Evolutionary conservation across 2,113 vertebrate species (phyloP), one percentile per base, ranked within the genome.

Genomic region (Triplophysa siluroides): DNA sequence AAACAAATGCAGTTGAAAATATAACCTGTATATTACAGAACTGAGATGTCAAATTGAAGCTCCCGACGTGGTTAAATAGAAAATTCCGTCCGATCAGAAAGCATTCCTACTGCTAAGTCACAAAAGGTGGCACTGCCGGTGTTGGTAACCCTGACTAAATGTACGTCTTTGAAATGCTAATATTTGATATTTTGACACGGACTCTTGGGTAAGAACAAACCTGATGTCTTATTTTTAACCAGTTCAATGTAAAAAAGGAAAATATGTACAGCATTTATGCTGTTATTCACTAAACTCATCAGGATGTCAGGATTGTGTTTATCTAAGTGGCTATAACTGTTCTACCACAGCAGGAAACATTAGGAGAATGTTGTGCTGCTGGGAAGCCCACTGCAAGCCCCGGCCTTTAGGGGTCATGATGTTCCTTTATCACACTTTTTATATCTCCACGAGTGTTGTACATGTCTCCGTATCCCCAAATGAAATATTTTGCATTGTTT

Each of bases 1-100:
- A 77, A 90, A 78, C 80, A 84, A 86, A 91, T 79, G 79, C 84
- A 86, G 83, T 82, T 84, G 60, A 83, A 38, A 78, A 60, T 85
- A 85, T 81, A 87, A 90, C 90, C 93, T 95, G 94, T 93, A 95
- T 93, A 94, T 93, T 95, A 95, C 92, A 95, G 94, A 89, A 91
- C 90, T 83, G 86, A 76, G 50, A 66, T 19, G 19, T 74, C 65
- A 66, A 16, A 43, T 65, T 54, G 52, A 83, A 87, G 82, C 85
- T 77, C 63, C 79, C 81, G 69, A 73, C 82, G 74, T 84, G 77
- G 79, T 83, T 76, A 73, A 61, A 76, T 78, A n/a, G 58, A 86
- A 33, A 89, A 86, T 79, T 90, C 91, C 86, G 88, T 92, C 92
- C 90, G 76, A 79, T 86, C 70, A 88, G 78, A 90, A 89, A 89